Evolutionary conservation across 23 tunicate species (phyloP).

Genomic region (Trididemnum miniatum): DNA sequence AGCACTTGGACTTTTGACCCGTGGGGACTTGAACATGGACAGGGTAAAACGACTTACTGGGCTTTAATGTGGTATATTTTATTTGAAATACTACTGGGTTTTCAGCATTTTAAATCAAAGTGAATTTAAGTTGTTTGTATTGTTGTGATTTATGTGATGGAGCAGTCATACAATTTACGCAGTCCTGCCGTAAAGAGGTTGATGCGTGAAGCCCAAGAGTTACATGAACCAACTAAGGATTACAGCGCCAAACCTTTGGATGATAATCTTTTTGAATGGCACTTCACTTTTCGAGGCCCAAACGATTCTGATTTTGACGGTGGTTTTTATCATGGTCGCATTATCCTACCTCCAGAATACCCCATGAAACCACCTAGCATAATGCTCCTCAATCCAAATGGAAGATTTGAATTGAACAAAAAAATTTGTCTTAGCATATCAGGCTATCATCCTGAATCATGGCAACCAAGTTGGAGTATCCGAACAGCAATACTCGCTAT

Average conservation of each 20-base stretch:
- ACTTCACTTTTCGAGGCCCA: slow-evolving; percentile 98
- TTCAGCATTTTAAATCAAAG: too few relatives aligned
- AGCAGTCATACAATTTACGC: slow-evolving; percentile 47
- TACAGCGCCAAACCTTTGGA: slow-evolving; percentile 95
- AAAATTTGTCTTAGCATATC: slow-evolving; percentile 98
- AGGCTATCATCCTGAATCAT: slow-evolving; percentile 98
- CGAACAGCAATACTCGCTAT: slow-evolving; percentile 97
- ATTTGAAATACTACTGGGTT: too few relatives aligned
- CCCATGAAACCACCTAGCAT: slow-evolving; percentile 99
- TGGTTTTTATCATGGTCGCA: slow-evolving; percentile 95
- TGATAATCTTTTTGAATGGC: slow-evolving; percentile 99
- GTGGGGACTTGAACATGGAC: too few relatives aligned
- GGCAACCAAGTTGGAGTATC: slow-evolving; percentile 99
- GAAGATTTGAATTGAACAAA: slow-evolving; percentile 94
- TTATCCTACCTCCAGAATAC: slow-evolving; percentile 93
- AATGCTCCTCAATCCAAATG: slow-evolving; percentile 89
- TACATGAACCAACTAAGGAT: slow-evolving; percentile 72
- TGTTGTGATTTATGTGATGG: slow-evolving; percentile 13
- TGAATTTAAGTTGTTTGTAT: too few relatives aligned
- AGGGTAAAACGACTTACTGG: too few relatives aligned
- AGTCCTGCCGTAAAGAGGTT: slow-evolving; percentile 90
- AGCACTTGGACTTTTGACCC: too few relatives aligned
- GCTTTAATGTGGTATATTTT: too few relatives aligned
- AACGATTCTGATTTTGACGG: slow-evolving; percentile 86
- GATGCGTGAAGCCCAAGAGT: slow-evolving; percentile 93